Conservation (phyloP, 2,797 vertebrate species). For the Scolopax bukidnonensis region DNA sequence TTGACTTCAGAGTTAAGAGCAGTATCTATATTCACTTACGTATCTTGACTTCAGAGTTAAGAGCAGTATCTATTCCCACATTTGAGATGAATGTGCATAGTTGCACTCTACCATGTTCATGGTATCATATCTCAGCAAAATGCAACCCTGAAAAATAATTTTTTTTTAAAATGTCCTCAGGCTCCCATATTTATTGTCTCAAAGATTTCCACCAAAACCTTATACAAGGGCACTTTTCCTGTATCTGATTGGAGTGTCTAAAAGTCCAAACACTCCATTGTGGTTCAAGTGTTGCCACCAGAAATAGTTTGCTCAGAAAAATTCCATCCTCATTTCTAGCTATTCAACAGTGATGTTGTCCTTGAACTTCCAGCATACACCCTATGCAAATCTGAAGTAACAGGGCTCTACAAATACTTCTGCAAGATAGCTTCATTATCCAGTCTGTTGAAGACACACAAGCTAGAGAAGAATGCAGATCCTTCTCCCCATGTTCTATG, state of each 20-base stretch:
- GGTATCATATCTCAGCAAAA: neutral
- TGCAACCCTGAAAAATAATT: neutral
- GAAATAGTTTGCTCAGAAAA: constrained; percentile 12
- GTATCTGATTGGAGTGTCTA: neutral
- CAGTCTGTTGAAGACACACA: neutral
- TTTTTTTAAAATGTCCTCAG: neutral
- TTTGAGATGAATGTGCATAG: neutral
- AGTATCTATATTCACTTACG: neutral
- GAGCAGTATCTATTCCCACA: neutral
- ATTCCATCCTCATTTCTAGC: neutral
- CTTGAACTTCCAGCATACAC: neutral
- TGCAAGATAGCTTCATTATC: neutral
- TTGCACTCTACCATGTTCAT: neutral
- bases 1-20: neutral
- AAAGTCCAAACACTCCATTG: neutral
- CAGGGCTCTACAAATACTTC: neutral
- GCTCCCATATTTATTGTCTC: neutral
- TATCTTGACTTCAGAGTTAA: neutral
- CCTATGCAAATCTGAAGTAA: neutral
- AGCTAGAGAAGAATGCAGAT: neutral
- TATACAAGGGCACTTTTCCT: neutral
- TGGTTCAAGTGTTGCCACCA: neutral
- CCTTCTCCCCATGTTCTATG: neutral
- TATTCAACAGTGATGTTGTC: neutral
- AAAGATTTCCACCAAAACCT: neutral